A percentile compares a stretch with the other conserved stretches of the same genome.
Conservation (phyloP, 2,888 invertebrate genomes). For the Druceiella hillmani region DNA sequence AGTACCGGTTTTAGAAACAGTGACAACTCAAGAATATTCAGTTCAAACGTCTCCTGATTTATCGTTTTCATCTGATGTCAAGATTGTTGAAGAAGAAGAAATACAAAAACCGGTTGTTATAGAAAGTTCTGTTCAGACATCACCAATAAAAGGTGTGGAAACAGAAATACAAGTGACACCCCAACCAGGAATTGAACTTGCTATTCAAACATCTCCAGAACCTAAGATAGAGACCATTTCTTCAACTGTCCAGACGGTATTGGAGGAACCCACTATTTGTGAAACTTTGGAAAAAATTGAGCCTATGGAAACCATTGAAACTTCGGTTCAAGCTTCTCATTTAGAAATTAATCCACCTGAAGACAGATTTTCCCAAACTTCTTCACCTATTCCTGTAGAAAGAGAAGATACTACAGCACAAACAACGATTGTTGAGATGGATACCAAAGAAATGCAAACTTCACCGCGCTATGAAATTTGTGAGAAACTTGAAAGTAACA, state of each 20-base stretch:
- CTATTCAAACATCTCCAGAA: constrained; percentile 40
- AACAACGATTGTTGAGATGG: constrained; percentile 39
- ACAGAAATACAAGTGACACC: constrained; percentile 12
- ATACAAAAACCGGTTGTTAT: constrained; percentile 32
- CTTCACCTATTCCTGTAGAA: constrained; percentile 31
- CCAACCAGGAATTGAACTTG: constrained; percentile 33
- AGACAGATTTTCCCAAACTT: constrained; percentile 50
- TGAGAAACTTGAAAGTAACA: constrained; percentile 36
- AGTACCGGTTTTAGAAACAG: constrained; percentile 54
- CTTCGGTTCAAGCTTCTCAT: constrained; percentile 49
- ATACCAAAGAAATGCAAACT: constrained; percentile 50
- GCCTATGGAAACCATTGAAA: constrained; percentile 52
- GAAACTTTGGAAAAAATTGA: constrained; percentile 35
- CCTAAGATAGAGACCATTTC: constrained; percentile 36
- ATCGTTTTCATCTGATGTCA: constrained; percentile 32
- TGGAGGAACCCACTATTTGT: constrained; percentile 35
- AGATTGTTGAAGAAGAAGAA: constrained; percentile 34
- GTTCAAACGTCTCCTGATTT: constrained; percentile 56
- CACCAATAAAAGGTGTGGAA: constrained; percentile 37
- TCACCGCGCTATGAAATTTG: constrained; percentile 39
- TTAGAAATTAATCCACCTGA: constrained; percentile 36
- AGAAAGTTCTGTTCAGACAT: constrained; percentile 58
- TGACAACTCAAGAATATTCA: constrained; percentile 51
- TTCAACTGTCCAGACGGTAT: constrained; percentile 29
- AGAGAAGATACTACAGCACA: constrained; percentile 28